Evolutionary conservation across 2,797 vertebrate genomes (phyloP).

Genomic region (Cryptoprocta ferox): DNA sequence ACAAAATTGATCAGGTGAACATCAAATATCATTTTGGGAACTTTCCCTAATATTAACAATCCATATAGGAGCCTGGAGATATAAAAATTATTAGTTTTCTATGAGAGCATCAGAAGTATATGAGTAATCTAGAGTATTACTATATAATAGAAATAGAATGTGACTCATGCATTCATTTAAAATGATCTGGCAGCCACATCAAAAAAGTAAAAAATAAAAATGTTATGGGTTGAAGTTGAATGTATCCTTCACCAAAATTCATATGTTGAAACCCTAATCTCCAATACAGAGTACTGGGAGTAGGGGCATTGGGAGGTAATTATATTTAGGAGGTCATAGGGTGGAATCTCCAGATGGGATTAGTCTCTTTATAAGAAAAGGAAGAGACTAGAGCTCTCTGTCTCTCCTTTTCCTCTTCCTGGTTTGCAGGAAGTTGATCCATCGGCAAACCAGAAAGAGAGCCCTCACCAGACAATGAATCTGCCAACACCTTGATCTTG

Average conservation of each 20-base stretch:
- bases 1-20: neutral
- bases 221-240: neutral
- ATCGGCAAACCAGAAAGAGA: neutral
- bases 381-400: neutral
- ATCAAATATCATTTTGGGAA: neutral
- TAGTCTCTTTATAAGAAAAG: neutral
- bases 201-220: neutral
- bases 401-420: no score
- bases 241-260: neutral
- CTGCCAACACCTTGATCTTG: neutral
- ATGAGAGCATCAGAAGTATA: neutral
- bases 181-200: neutral
- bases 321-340: neutral
- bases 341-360: neutral
- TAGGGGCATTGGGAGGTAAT: neutral
- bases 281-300: neutral
- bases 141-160: neutral
- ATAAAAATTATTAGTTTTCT: neutral
- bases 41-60: neutral
- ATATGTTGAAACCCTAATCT: neutral
- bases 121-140: neutral
- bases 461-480: neutral
- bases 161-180: neutral
- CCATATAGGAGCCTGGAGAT: neutral
- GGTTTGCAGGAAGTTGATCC: no score